Evolutionary conservation across 2,888 invertebrate genomes (phyloP), one percentile per base, ranked within the genome.

Genomic region (Cephus rjabovi): DNA sequence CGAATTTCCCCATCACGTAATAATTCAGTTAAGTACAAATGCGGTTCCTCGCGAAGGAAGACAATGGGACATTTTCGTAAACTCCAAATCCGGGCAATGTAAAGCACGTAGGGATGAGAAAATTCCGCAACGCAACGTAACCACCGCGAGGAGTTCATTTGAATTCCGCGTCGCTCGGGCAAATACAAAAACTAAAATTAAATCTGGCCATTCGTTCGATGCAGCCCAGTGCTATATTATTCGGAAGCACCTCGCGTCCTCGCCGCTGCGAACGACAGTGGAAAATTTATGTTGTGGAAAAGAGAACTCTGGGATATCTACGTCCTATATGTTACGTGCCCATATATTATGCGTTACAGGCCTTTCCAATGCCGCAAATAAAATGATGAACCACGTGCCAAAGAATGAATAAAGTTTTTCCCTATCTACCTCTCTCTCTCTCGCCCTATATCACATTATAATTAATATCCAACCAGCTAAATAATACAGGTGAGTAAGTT

Each of bases 141-240:
- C 15, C 40, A 81, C 77, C 73, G 75, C 73, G 73, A 73, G 79
- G 79, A 77, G 76, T 81, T 86, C 81, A 83, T 85, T 85, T 85
- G 77, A 84, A 86, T 86, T 84, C 83, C 75, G 40, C 70, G 70
- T 70, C 6, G 33, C 70, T 70, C 70, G 12, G 76, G 71, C 34
- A 71, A 31, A 33, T 34, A 69, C 34, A 85, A 84, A 81, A 80
- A 80, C 76, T 81, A 77, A 85, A 88, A 87, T 87, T 84, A 86
- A 88, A 87, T 86, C 86, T 84, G 82, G 78, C 79, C 77, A 81
- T 80, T 83, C 81, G 77, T 69, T 77, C 81, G 75, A 79, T 74
- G 78, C 70, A 77, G 73, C 79, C 82, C 80, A 40, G 40, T 15
- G 79, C 82, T 81, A 81, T 80, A 83, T 83, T 82, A 83, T 83